Percentiles rank a stretch among this genome's conserved stretches.
phyloP scores from a whole-genome alignment of 2,113 vertebrate species.

The Coryphaenoides rupestris region DNA sequence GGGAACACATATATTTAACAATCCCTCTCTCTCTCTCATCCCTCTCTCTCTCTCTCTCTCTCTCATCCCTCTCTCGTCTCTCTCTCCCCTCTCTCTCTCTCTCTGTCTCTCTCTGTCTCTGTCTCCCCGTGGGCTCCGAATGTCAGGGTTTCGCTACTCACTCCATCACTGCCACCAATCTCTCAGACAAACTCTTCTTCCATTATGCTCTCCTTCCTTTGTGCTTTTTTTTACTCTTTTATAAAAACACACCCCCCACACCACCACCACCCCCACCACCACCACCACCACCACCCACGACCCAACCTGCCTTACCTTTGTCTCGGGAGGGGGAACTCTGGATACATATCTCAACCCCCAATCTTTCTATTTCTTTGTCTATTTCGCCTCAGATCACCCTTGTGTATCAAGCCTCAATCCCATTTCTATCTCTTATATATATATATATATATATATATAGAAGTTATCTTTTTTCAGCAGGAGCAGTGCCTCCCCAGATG shows the following conservation, averaged over 20 bases:
- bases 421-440: slow-evolving; percentile 16
- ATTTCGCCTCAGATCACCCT: slow-evolving; percentile 31
- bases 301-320: too few relatives aligned
- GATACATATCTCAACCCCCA: not conserved
- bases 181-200: slow-evolving; percentile 8
- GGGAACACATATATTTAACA: slow-evolving; percentile 30
- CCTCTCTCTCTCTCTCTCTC: too few relatives aligned
- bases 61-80: too few relatives aligned
- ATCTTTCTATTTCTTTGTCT: slow-evolving; percentile 39
- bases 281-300: too few relatives aligned
- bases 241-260: slow-evolving; percentile 9
- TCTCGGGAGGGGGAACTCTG: too few relatives aligned
- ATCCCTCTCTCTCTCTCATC: slow-evolving; percentile 16
- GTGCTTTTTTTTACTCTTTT: slow-evolving; percentile 20
- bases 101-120: too few relatives aligned
- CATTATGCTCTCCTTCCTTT: slow-evolving; percentile 1
- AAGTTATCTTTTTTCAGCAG: slow-evolving; percentile 10
- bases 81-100: too few relatives aligned
- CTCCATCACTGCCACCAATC: slow-evolving; percentile 18
- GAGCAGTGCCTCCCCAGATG: slow-evolving; percentile 25
- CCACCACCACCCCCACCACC: too few relatives aligned
- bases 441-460: slow-evolving; percentile 10
- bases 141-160: slow-evolving; percentile 14
- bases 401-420: slow-evolving; percentile 28
- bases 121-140: slow-evolving; percentile 17